Evolutionary conservation across 1,140 invertebrate species (phyloP), one percentile per base, ranked within the genome.

Genomic region (Harlomillsia oculata): DNA sequence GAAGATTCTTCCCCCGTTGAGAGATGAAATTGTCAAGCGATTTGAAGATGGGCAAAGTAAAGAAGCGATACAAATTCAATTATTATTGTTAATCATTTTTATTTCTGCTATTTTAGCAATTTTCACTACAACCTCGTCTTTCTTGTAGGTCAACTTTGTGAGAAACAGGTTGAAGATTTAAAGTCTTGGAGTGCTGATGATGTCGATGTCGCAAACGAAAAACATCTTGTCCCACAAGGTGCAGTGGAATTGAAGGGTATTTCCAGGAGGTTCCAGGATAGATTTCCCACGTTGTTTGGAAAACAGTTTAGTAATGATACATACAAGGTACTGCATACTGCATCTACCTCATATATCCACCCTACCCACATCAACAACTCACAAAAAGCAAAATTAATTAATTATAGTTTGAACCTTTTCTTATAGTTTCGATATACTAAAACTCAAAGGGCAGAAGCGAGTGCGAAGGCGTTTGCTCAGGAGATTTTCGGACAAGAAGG

Each of bases 391-490:
- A n/a, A n/a, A n/a, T n/a, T n/a, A n/a, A n/a, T n/a, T n/a, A n/a
- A n/a, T n/a, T 11, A 29, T 26, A 21, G 8, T 48, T 48, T 21
- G 34, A 54, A 26, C 40, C n/a, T n/a, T n/a, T n/a, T n/a, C n/a
- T n/a, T n/a, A n/a, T 41, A 86, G 80, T 84, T 89, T 67, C 80
- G 79, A 65, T 83, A 79, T 62, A 89, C 86, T 30, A 77, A 78
- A 5, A 85, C 82, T 18, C 80, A 87, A 67, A 76, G 85, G 53
- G 79, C 85, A 1, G 72, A 80, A 56, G 77, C 79, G 66, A 88
- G 85, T 73, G 84, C 84, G 3, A 76, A 76, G 64, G 76, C 79
- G 65, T 89, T 88, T 72, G 76, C 79, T 1, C 72, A 78, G 40
- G 84, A 84, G 1, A 69, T 88, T 44, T 88, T 88, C 73, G 82